Percentiles rank a stretch among this genome's conserved stretches.
Conservation (phyloP, 1,140 invertebrate species). For the Phymastichus coffea region DNA sequence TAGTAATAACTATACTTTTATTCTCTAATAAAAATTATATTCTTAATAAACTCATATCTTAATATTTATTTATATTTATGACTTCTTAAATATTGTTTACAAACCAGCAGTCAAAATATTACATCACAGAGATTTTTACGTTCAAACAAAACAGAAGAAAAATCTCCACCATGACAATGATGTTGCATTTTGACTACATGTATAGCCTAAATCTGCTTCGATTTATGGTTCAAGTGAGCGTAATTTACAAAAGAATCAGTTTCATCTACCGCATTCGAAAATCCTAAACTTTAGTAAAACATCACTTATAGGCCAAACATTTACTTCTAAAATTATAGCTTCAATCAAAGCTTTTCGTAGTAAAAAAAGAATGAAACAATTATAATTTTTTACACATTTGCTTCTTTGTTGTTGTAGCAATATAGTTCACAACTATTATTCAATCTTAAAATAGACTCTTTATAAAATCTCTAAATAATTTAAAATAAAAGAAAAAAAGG, state of each 20-base stretch:
- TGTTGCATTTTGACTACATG: constrained; percentile 17
- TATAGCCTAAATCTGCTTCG: not conserved
- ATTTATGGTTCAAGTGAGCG: constrained; percentile 2
- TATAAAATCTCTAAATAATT: constrained; percentile 12
- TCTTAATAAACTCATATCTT: constrained; percentile 43
- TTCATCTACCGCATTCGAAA: constrained; percentile 10
- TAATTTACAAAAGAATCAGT: constrained; percentile 10
- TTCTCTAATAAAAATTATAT: constrained; percentile 48
- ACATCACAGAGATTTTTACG: constrained; percentile 16
- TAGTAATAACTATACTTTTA: constrained; percentile 38
- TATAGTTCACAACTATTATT: constrained; percentile 20
- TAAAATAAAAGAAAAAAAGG: constrained; percentile 15
- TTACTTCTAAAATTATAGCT: constrained; percentile 7
- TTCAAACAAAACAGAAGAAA: constrained; percentile 13
- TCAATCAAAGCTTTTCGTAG: constrained; percentile 3
- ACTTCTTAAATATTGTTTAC: constrained; percentile 28
- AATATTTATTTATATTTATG: constrained; percentile 26
- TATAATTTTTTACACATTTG: constrained; percentile 14
- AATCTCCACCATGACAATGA: constrained; percentile 11
- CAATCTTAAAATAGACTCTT: constrained; percentile 13
- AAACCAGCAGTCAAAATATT: constrained; percentile 24
- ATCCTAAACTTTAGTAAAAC: constrained; percentile 3
- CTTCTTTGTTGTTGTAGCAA: constrained; percentile 17
- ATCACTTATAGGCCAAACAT: constrained; percentile 7
- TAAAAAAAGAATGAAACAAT: constrained; percentile 5